phyloP scores from a whole-genome alignment of 2,113 vertebrate genomes.

The Ovis aries region DNA sequence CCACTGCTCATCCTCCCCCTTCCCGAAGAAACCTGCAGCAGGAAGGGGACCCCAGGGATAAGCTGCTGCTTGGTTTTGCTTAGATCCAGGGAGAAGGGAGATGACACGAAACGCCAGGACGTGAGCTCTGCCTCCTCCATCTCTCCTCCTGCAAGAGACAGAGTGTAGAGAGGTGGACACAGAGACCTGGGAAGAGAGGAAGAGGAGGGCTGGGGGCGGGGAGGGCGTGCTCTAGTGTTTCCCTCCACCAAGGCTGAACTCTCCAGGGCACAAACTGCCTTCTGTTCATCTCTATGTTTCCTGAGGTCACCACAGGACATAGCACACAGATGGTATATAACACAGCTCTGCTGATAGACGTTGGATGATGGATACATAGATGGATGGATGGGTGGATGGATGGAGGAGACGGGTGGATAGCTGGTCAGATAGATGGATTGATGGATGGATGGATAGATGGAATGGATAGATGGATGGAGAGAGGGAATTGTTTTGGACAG shows the following conservation, averaged over 20 bases:
- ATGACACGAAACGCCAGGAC: constrained; percentile 78
- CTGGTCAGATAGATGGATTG: background rate
- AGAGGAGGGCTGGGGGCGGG: background rate
- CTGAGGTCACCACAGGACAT: background rate
- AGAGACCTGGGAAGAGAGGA: background rate
- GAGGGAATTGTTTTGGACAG: too few relatives aligned
- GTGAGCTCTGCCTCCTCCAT: constrained; percentile 84
- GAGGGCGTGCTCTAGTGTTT: fast-evolving
- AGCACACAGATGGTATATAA: fast-evolving
- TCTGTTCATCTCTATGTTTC: fast-evolving
- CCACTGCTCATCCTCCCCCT: too few relatives aligned
- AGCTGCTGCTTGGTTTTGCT: constrained; percentile 81
- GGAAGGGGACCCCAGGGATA: constrained; percentile 76
- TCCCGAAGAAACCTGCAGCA: constrained; percentile 77
- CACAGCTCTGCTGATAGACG: background rate
- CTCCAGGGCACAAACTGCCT: fast-evolving
- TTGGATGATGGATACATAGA: background rate
- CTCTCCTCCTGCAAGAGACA: constrained; percentile 80
- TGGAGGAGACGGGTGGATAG: background rate
- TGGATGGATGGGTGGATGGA: too few relatives aligned
- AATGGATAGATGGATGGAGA: background rate
- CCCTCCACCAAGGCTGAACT: background rate
- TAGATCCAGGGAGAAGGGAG: constrained; percentile 83
- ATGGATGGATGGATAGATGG: background rate
- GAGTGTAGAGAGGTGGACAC: background rate